Base-by-base conservation (phyloP, 2,797 vertebrate genomes). In the Anguilla obscura region DNA sequence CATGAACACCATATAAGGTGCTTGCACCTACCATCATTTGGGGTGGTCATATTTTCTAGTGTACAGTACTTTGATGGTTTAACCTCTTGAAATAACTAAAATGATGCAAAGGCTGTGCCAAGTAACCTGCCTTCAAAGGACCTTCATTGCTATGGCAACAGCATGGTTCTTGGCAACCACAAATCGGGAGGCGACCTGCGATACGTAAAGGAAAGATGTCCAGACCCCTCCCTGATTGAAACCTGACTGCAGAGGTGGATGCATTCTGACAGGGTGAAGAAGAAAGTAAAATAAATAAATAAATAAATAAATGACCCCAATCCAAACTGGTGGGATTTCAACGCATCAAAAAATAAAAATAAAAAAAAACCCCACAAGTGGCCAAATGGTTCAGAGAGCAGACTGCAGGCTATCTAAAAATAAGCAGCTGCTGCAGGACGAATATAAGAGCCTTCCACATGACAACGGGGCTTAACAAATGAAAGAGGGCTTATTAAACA, bases 71-170 rank as follows among this genome's bases (percentile, higher is more conserved):
- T 88, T 87, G 86, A 90, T 88, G 86, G 27, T 89, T 60, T 89
- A 86, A 86, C 80, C 82, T 83, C 84, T 89, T 89, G 88, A 87
- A 85, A 88, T 52, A 89, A 88, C 86, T 30, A 93, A 83, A 93
- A 94, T 94, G 94, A 94, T 90, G 90, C 92, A 92, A 93, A 86
- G 88, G 91, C 92, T 91, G 89, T 94, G 94, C 94, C 93, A 96
- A 95, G 92, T 94, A 94, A 93, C 91, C 93, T 94, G 93, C 93
- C 93, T 96, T 94, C 94, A 94, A 95, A 95, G 93, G 94, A 93
- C 93, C 90, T 92, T 0, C 92, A 95, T 96, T 94, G 91, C 96
- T 95, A 97, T 95, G 92, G 96, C 93, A 96, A 97, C 96, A 90
- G 92, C 94, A 95, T 94, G 93, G 93, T 94, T 93, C 93, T 91